These are phyloP conservation scores for Eupithecia exiguata DNA, from an alignment of 2,888 invertebrate genomes.

Conservation along the genomic window DNA sequence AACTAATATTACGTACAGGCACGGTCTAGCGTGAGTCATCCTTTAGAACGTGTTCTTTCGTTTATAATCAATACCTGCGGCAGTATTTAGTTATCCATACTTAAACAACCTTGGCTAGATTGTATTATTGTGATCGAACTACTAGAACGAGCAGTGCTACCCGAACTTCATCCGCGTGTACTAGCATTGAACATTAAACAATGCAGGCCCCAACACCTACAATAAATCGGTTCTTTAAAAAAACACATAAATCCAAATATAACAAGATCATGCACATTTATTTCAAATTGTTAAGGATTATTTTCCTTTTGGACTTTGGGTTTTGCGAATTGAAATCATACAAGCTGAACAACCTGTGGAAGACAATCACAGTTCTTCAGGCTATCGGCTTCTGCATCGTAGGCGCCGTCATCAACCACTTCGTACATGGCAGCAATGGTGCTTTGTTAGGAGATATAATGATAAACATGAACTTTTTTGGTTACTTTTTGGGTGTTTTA, in stretches of 20 bases:
- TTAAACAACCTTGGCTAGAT: not conserved
- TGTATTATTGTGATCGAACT: not conserved
- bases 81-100: not conserved
- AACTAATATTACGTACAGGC: too few relatives aligned
- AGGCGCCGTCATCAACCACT: not conserved
- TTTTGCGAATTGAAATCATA: slow-evolving; percentile 16
- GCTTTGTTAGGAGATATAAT: not conserved
- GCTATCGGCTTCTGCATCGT: not conserved
- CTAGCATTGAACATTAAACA: not conserved
- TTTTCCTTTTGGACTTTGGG: slow-evolving; percentile 17
- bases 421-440: rapidly evolving
- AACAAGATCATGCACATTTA: slow-evolving; percentile 10
- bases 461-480: not conserved
- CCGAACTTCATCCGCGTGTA: not conserved
- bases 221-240: slow-evolving; percentile 5
- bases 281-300: slow-evolving; percentile 9
- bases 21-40: too few relatives aligned
- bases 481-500: not conserved
- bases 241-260: slow-evolving; percentile 14
- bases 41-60: not conserved
- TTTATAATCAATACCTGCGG: not conserved
- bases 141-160: not conserved
- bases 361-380: not conserved
- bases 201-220: not conserved
- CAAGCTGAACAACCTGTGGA: slow-evolving; percentile 16